These are phyloP conservation scores for Drosophila imparisetae DNA, from an alignment of 2,888 invertebrate genomes.

Conservation along the genomic window DNA sequence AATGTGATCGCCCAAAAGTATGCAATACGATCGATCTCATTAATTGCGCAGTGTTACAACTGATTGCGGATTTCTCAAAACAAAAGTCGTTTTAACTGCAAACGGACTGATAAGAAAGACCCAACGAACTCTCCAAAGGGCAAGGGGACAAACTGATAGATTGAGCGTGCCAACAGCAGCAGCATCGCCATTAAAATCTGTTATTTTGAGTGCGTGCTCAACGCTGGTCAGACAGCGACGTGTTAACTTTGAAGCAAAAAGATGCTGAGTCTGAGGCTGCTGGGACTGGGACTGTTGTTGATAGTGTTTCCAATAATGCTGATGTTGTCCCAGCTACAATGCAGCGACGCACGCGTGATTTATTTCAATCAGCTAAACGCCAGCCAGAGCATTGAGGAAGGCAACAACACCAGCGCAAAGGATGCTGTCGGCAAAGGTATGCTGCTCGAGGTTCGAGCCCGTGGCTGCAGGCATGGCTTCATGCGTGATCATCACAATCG, in stretches of 20 bases:
- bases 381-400: constrained; percentile 29
- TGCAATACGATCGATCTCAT: background rate
- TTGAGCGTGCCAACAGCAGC: constrained; percentile 1
- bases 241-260: constrained; percentile 10
- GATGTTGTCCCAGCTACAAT: constrained; percentile 11
- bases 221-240: constrained; percentile 15
- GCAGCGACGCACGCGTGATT: constrained; percentile 52
- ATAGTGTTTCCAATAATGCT: constrained; percentile 1
- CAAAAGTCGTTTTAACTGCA: constrained; percentile 8
- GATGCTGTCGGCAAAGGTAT: constrained; percentile 57
- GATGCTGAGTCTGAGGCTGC: constrained; percentile 35
- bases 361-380: constrained; percentile 46
- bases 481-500: constrained; percentile 71
- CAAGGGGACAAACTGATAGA: background rate
- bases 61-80: background rate
- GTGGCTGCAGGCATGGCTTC: constrained; percentile 51
- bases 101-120: constrained; percentile 37
- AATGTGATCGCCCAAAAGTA: constrained; percentile 7
- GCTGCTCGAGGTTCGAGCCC: constrained; percentile 55
- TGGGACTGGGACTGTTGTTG: constrained; percentile 15
- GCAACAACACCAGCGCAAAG: background rate
- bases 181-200: constrained; percentile 8
- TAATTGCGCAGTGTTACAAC: constrained; percentile 13
- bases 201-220: constrained; percentile 17
- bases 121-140: constrained; percentile 5